Evolutionary conservation across 2,888 invertebrate species (phyloP).

Genomic region (Liopterus haemorrhoidalis): DNA sequence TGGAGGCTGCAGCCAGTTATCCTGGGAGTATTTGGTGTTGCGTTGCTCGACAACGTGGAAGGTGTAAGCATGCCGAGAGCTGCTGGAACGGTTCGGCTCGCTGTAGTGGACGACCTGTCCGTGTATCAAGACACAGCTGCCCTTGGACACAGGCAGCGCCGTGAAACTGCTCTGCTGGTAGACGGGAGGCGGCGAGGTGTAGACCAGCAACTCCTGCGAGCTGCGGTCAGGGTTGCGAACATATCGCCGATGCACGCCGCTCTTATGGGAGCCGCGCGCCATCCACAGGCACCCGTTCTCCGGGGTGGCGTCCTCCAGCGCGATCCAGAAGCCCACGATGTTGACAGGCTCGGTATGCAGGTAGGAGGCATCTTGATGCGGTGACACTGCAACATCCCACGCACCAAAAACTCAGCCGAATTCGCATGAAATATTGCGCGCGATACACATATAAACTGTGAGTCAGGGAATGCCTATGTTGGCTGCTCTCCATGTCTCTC

Average conservation of each 20-base stretch:
- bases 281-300: conserved; percentile 96
- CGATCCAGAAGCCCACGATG: conserved; percentile 90
- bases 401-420: conserved; percentile 28
- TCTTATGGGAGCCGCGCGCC: conserved; percentile 84
- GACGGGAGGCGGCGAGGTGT: conserved; percentile 60
- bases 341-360: conserved; percentile 77
- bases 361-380: conserved; percentile 86
- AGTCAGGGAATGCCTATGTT: too few relatives aligned
- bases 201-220: conserved; percentile 57
- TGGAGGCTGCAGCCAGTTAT: conserved; percentile 84
- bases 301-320: conserved; percentile 84
- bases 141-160: conserved; percentile 77
- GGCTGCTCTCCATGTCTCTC: too few relatives aligned
- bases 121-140: conserved; percentile 80
- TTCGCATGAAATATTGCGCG: background rate
- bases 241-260: conserved; percentile 68
- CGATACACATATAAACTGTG: too few relatives aligned
- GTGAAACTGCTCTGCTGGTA: conserved; percentile 71
- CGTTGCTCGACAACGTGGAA: conserved; percentile 86
- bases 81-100: conserved; percentile 72
- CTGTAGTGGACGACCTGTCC: conserved; percentile 93
- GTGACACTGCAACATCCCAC: conserved; percentile 62
- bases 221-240: conserved; percentile 62
- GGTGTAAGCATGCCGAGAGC: conserved; percentile 89
- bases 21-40: conserved; percentile 64